A percentile compares a stretch with the other conserved stretches of the same genome.
Conservation (phyloP, 2,888 invertebrate species). For the Pediacus dermestoides region DNA sequence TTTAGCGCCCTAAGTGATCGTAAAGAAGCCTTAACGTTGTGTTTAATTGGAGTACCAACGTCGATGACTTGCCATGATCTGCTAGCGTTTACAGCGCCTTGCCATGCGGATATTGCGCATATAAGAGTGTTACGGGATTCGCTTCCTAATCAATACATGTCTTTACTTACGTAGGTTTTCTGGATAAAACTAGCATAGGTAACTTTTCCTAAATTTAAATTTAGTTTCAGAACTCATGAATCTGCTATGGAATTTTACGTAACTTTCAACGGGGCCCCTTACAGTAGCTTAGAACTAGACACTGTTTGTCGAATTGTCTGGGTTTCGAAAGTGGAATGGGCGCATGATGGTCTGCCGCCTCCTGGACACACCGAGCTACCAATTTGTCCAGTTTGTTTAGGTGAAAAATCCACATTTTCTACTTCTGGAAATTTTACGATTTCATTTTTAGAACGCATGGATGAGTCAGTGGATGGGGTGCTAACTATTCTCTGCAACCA, state of each 20-base stretch:
- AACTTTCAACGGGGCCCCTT: slow-evolving; percentile 88
- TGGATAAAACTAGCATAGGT: slow-evolving; percentile 8
- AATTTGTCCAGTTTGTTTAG: slow-evolving; percentile 91
- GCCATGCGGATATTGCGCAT: slow-evolving; percentile 83
- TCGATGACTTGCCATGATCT: slow-evolving; percentile 91
- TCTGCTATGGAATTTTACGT: slow-evolving; percentile 89
- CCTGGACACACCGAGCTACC: slow-evolving; percentile 91
- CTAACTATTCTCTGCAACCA: slow-evolving; percentile 98
- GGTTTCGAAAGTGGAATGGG: slow-evolving; percentile 89
- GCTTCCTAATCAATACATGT: slow-evolving; percentile 96
- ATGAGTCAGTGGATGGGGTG: slow-evolving; percentile 97
- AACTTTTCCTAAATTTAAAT: slow-evolving; percentile 21
- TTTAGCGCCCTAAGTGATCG: slow-evolving; percentile 44
- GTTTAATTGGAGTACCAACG: slow-evolving; percentile 85
- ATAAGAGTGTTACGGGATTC: slow-evolving; percentile 90
- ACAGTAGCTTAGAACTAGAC: slow-evolving; percentile 90
- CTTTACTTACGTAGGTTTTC: slow-evolving; percentile 73
- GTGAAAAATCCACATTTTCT: slow-evolving; percentile 34
- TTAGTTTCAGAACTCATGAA: slow-evolving; percentile 66
- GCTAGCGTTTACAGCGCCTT: slow-evolving; percentile 90
- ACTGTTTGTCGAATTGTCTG: slow-evolving; percentile 91
- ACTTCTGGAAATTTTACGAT: slow-evolving; percentile 33
- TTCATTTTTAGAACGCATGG: slow-evolving; percentile 89
- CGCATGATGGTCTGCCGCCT: slow-evolving; percentile 65
- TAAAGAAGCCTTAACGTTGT: slow-evolving; percentile 76